phyloP scores from a whole-genome alignment of 2,888 invertebrate genomes.

The Ellobium chinense region DNA sequence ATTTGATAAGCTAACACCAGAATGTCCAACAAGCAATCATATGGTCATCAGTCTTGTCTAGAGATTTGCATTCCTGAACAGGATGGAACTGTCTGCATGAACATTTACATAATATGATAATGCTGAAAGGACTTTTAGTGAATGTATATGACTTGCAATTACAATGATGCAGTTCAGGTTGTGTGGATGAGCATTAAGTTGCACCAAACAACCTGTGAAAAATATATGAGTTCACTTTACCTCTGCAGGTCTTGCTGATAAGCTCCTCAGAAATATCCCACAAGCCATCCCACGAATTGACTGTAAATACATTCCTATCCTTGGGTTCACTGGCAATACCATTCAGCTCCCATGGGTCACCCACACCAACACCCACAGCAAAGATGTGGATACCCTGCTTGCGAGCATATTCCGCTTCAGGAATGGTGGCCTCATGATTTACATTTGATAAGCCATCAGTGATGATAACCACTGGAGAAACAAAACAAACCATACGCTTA shows the following conservation, averaged over 20 bases:
- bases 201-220: no score
- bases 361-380: constrained; percentile 68
- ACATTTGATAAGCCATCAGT: constrained; percentile 76
- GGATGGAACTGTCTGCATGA: no score
- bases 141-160: no score
- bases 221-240: constrained; percentile 54
- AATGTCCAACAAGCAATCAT: no score
- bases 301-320: constrained; percentile 62
- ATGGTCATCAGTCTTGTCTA: no score
- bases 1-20: no score
- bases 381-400: constrained; percentile 68
- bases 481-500: no score
- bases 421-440: constrained; percentile 65
- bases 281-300: constrained; percentile 63
- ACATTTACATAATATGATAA: no score
- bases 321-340: constrained; percentile 65
- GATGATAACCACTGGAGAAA: constrained; percentile 70
- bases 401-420: constrained; percentile 64
- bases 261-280: constrained; percentile 62
- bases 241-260: constrained; percentile 62
- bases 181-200: no score
- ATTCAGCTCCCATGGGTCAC: constrained; percentile 62
- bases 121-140: no score
- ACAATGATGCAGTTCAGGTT: no score
- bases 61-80: no score